Evolutionary conservation across 2,888 invertebrate species (phyloP).

Genomic region (Heliconius ethilla): DNA sequence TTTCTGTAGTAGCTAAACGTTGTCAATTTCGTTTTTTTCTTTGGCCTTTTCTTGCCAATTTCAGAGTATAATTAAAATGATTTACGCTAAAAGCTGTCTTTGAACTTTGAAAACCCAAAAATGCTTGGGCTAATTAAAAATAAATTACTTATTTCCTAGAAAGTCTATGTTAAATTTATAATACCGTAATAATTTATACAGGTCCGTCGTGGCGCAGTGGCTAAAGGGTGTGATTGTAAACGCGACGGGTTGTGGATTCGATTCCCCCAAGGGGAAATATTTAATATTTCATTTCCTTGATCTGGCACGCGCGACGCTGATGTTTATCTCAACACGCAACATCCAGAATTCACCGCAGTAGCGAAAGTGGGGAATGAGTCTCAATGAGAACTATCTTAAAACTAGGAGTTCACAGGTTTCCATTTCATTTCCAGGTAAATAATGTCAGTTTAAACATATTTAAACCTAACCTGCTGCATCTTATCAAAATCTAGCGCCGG

Average conservation of each 20-base stretch:
- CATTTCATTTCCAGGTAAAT: background rate
- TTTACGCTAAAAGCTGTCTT: background rate
- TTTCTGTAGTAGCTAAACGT: background rate
- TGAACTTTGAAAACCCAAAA: background rate
- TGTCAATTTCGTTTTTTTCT: background rate
- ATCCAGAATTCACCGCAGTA: too few relatives aligned
- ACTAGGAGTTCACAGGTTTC: too few relatives aligned
- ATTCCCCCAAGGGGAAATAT: background rate
- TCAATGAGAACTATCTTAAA: too few relatives aligned
- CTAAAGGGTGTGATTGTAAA: background rate
- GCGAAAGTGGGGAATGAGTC: too few relatives aligned
- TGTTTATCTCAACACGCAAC: too few relatives aligned
- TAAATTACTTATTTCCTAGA: background rate
- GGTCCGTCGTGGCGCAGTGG: background rate
- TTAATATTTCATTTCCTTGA: too few relatives aligned
- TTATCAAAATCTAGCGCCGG: conserved; percentile 97
- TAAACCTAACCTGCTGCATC: conserved; percentile 92
- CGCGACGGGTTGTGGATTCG: background rate
- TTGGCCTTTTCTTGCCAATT: background rate
- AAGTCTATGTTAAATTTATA: background rate
- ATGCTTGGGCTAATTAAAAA: background rate
- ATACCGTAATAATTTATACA: too few relatives aligned
- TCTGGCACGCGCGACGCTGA: too few relatives aligned
- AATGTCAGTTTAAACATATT: background rate
- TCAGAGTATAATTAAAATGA: background rate